Base-by-base conservation (phyloP, 2,113 vertebrate species). In the Zosterops hypoxanthus region DNA sequence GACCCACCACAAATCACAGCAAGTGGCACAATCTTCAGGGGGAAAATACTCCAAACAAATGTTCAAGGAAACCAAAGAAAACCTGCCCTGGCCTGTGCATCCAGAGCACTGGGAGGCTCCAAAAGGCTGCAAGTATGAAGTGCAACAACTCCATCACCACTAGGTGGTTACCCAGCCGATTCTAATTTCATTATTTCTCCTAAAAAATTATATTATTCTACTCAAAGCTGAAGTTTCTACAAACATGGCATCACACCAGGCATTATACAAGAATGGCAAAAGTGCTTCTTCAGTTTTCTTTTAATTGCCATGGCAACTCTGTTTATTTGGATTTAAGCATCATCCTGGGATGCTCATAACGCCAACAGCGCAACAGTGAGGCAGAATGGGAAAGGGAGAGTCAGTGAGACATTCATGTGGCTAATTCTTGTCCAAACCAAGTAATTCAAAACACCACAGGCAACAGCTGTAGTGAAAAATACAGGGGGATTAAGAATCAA, bases 261-360 rank as follows among this genome's bases (percentile, higher is more conserved):
- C 53, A 33, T n/a, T 86, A 76, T 31, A 86, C 5, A 65, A 76
- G 53, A 61, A 60, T 3, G 7, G 85, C 6, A 56, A n/a, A 80
- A 93, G 25, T 0, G 0, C 24, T 73, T 88, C 39, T 55, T 34
- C 25, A 28, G 14, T 90, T 83, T 80, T 79, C 39, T 90, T 72
- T 39, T 73, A 95, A 96, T 81, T 82, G 64, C 82, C 82, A 90
- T 78, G 72, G 91, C 71, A 92, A 93, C 88, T 91, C 61, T 83
- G 79, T 95, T 93, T 92, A 94, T 81, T 90, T 94, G 90, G 64
- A 95, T 75, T 88, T 92, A 83, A 94, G 81, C 44, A 81, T 82
- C 46, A 73, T 90, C 60, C 60, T 66, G 68, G 39, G 82, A 87
- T 64, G 56, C 68, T 83, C 55, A 4, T 52, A 75, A 66, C 0